Percentiles rank a stretch among this genome's conserved stretches.
phyloP scores from a whole-genome alignment of 2,888 invertebrate species.

The Sarcophaga variegata region DNA sequence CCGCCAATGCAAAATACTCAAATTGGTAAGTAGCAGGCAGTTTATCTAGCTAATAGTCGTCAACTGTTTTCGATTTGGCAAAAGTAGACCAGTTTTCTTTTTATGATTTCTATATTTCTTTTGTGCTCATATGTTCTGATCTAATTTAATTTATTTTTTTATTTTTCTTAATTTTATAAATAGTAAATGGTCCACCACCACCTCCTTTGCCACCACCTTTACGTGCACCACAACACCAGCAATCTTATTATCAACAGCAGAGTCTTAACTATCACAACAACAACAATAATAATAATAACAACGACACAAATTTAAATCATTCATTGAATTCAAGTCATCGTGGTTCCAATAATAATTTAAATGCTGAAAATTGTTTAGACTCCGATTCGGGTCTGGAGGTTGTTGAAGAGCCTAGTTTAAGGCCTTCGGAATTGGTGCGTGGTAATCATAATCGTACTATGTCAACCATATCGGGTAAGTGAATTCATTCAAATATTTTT shows the following conservation, averaged over 20 bases:
- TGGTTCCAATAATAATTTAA: slow-evolving; percentile 71
- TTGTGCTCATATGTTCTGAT: background rate
- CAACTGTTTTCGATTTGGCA: background rate
- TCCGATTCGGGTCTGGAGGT: slow-evolving; percentile 83
- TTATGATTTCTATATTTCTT: background rate
- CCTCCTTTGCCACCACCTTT: slow-evolving; percentile 87
- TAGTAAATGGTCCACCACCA: slow-evolving; percentile 85
- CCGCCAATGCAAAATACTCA: slow-evolving; percentile 82
- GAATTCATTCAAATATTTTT: slow-evolving; percentile 7
- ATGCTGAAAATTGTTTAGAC: slow-evolving; percentile 74
- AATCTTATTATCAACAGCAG: slow-evolving; percentile 20
- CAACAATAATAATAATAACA: slow-evolving; percentile 42
- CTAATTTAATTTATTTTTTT: background rate
- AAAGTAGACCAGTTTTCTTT: slow-evolving; percentile 48
- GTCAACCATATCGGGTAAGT: slow-evolving; percentile 83
- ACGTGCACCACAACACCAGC: slow-evolving; percentile 78
- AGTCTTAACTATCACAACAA: slow-evolving; percentile 26
- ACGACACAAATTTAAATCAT: slow-evolving; percentile 68
- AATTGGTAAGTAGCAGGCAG: slow-evolving; percentile 75
- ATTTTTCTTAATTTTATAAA: background rate
- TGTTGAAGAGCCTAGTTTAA: slow-evolving; percentile 86
- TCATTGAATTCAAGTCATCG: slow-evolving; percentile 66
- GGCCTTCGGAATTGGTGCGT: slow-evolving; percentile 86
- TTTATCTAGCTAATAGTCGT: background rate
- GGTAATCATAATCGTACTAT: slow-evolving; percentile 84